Evolutionary conservation across 92 coral and sea anemone species (phyloP).

Genomic region (Isaurus tuberculatus): DNA sequence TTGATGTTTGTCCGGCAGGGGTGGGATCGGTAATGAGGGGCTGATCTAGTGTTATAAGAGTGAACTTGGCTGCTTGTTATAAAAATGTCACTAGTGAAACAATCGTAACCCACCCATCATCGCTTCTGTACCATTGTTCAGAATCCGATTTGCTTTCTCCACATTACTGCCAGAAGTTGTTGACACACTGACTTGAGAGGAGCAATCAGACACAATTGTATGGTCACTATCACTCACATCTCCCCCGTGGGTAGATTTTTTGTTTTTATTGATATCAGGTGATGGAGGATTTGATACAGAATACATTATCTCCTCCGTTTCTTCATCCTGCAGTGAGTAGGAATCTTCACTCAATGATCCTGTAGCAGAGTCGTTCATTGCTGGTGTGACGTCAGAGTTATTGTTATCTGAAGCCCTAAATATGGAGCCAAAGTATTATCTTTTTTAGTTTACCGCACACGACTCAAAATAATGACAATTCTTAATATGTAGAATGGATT

Average conservation of each 20-base stretch:
- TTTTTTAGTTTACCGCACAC: no score
- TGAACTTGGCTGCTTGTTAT: no score
- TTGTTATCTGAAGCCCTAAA: not conserved
- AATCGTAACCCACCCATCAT: constrained; percentile 33
- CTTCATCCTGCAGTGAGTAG: constrained; percentile 77
- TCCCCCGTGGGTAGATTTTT: constrained; percentile 53
- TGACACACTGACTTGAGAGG: constrained; percentile 28
- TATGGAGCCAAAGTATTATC: not conserved
- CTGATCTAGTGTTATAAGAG: no score
- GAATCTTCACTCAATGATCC: constrained; percentile 83
- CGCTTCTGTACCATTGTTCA: constrained; percentile 41
- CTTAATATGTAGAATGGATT: no score
- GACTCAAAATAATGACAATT: no score
- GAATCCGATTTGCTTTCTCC: constrained; percentile 43
- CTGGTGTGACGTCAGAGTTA: not conserved
- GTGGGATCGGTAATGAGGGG: no score
- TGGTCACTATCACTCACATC: constrained; percentile 79
- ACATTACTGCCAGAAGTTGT: constrained; percentile 31
- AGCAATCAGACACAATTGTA: constrained; percentile 65
- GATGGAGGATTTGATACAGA: constrained; percentile 98
- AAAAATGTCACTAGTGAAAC: no score
- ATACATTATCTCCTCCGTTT: constrained; percentile 76
- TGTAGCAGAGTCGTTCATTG: constrained; percentile 68
- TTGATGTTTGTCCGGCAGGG: no score
- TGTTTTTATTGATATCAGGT: constrained; percentile 61